Evolutionary conservation across 2,113 vertebrate genomes (phyloP).

Genomic region (Sapayoa aenigma): DNA sequence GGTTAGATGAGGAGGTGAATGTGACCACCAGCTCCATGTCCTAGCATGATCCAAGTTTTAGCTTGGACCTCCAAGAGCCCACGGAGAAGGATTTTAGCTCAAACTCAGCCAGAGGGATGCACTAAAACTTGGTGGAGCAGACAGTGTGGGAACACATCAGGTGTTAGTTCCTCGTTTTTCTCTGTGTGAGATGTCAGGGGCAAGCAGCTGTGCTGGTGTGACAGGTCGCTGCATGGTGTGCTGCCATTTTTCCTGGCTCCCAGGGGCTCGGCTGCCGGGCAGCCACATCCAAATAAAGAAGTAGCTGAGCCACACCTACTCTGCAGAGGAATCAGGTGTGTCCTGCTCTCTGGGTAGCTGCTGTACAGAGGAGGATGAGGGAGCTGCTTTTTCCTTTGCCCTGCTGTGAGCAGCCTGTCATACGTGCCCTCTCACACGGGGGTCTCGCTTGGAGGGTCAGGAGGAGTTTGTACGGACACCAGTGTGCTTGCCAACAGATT

Average conservation of each 20-base stretch:
- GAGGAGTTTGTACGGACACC: not conserved
- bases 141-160: accelerated
- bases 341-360: not conserved
- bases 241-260: accelerated
- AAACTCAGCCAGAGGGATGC: not conserved
- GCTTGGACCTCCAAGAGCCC: not conserved
- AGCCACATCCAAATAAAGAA: not conserved
- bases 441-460: not conserved
- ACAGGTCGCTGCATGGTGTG: not conserved
- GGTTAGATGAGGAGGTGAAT: not conserved
- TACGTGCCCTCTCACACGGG: accelerated
- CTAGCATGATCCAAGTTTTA: not conserved
- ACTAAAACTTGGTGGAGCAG: not conserved
- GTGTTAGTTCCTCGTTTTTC: not conserved
- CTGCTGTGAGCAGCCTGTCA: not conserved
- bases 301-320: accelerated
- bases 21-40: not conserved
- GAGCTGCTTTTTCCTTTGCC: not conserved
- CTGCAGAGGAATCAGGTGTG: not conserved
- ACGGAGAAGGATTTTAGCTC: not conserved
- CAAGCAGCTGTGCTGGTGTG: not conserved
- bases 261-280: not conserved
- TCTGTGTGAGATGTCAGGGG: accelerated
- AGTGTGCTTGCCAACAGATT: not conserved
- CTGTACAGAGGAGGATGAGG: not conserved